A percentile compares a stretch with the other conserved stretches of the same genome.
Conservation (phyloP, 2,797 vertebrate genomes). For the Neomorphus geoffroyi region DNA sequence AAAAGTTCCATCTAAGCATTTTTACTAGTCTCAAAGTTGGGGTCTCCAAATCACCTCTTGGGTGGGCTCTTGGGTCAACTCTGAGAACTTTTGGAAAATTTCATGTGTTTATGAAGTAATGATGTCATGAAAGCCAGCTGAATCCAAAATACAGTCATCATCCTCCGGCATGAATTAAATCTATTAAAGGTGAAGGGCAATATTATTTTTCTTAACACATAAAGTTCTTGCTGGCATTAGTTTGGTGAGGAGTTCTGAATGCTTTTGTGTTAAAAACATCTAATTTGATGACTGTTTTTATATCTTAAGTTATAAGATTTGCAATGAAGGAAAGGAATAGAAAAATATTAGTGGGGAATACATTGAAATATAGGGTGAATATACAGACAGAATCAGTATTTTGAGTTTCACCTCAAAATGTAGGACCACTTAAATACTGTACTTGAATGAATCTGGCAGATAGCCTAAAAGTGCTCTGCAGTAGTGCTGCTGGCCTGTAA, state of each 20-base stretch:
- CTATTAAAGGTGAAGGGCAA: background rate
- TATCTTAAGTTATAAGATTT: background rate
- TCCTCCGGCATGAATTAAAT: background rate
- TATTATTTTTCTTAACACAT: background rate
- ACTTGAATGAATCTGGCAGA: background rate
- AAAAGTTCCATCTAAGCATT: background rate
- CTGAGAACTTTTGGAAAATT: background rate
- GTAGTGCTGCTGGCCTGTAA: background rate
- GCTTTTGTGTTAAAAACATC: background rate
- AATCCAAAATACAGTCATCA: background rate
- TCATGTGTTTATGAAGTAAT: background rate
- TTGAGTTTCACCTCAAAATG: background rate
- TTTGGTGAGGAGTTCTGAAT: background rate
- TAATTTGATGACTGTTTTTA: background rate
- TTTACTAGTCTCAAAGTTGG: background rate
- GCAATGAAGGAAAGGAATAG: background rate
- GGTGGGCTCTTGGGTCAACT: background rate
- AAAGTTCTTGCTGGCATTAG: background rate
- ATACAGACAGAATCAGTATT: background rate
- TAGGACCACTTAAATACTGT: background rate
- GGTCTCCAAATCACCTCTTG: background rate
- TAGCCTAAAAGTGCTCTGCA: background rate
- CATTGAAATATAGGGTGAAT: background rate
- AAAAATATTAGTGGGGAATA: background rate
- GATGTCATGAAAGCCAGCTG: background rate